A percentile compares a stretch with the other conserved stretches of the same genome.
These are phyloP conservation scores for Malurus alboscapulatus DNA, from an alignment of 2,113 vertebrate species.

Conservation along the genomic window DNA sequence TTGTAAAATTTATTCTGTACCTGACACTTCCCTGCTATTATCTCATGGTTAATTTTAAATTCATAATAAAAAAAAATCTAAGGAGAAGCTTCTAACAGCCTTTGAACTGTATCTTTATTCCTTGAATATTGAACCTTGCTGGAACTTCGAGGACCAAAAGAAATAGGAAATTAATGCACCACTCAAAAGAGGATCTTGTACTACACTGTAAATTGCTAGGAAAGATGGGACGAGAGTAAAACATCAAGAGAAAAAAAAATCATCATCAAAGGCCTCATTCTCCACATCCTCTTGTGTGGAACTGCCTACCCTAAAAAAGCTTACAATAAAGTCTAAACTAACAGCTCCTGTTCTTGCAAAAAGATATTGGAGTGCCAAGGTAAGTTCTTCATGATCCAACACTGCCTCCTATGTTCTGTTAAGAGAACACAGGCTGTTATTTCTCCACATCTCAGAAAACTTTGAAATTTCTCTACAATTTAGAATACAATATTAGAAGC, in stretches of 20 bases:
- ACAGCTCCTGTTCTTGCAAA: neutral
- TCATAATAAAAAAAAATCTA: neutral
- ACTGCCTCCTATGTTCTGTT: conserved; percentile 2
- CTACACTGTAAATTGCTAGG: neutral
- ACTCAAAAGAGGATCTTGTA: neutral
- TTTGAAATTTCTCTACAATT: neutral
- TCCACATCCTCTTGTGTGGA: neutral
- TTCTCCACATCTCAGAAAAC: neutral
- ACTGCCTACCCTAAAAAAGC: neutral
- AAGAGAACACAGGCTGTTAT: neutral
- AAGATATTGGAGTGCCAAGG: neutral
- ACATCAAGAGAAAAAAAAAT: neutral
- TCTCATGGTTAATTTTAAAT: neutral
- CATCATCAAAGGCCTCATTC: neutral
- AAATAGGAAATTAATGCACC: neutral
- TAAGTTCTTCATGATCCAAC: neutral
- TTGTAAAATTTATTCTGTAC: neutral
- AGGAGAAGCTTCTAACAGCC: neutral
- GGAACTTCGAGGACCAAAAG: neutral
- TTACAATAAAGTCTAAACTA: neutral
- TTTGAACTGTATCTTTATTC: neutral
- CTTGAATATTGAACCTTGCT: neutral
- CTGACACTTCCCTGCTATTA: neutral
- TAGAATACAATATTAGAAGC: neutral
- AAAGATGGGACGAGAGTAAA: neutral